A percentile compares a stretch with the other conserved stretches of the same genome.
phyloP scores from a whole-genome alignment of 2,113 vertebrate species.

The Erinaceus europaeus region DNA sequence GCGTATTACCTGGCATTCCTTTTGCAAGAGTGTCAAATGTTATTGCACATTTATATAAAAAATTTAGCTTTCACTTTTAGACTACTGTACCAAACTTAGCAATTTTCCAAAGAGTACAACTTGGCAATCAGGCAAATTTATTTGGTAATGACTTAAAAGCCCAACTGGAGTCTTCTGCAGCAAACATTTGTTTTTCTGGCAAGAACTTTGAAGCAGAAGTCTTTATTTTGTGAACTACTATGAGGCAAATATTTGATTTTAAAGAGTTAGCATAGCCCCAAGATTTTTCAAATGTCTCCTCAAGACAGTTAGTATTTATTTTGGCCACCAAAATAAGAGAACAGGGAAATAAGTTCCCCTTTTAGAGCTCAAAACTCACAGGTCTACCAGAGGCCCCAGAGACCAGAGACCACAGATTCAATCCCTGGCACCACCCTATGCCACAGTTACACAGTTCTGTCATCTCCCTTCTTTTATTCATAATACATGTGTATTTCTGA shows the following conservation, averaged over 20 bases:
- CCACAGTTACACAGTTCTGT: too few relatives aligned
- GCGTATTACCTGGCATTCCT: neutral
- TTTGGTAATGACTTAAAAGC: neutral
- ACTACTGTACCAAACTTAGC: neutral
- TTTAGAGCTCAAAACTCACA: too few relatives aligned
- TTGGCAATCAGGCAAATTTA: neutral
- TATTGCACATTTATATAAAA: neutral
- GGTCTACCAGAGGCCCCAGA: too few relatives aligned
- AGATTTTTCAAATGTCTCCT: constrained; percentile 32
- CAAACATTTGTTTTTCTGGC: constrained; percentile 13
- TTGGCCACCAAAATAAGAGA: neutral
- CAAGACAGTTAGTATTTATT: constrained; percentile 42
- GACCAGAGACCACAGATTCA: too few relatives aligned
- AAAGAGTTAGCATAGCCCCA: constrained; percentile 10
- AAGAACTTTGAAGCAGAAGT: neutral
- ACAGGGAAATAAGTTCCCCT: too few relatives aligned
- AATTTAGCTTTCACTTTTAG: neutral
- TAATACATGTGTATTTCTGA: too few relatives aligned
- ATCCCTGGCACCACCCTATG: too few relatives aligned
- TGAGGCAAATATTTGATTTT: constrained; percentile 46
- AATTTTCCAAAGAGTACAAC: neutral
- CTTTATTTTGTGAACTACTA: constrained; percentile 7
- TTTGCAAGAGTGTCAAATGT: neutral
- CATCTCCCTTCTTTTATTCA: too few relatives aligned
- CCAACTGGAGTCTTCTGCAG: neutral